Base-by-base conservation (phyloP, 2,113 vertebrate genomes). In the Corythornis cristatus region DNA sequence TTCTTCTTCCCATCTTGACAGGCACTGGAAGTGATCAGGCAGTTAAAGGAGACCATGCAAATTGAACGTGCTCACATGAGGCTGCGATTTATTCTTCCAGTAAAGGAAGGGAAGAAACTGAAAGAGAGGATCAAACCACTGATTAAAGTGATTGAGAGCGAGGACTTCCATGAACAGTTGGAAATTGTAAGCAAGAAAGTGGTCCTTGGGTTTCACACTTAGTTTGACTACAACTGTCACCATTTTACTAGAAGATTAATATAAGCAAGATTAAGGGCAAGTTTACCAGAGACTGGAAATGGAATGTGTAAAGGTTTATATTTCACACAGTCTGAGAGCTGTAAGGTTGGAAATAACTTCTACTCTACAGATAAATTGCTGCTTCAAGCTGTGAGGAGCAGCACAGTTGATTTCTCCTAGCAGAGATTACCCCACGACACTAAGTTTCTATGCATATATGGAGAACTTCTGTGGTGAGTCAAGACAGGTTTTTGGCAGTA, bases 31-130 rank as follows among this genome's bases (percentile, higher is more conserved):
- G 99, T 99, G 81, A 99, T 99, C 95, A 98, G 98, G 42, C 99
- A 98, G 96, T 91, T 99, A 85, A 99, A 99, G 95, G 98, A 99
- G 86, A 99, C 98, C 43, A 99, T 99, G 97, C 98, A 99, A 97
- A 99, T 99, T 77, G 99, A 99, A 96, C 97, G 99, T 46, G 99
- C 99, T 73, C 99, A 99, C 97, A 99, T 99, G 99, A 98, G 98
- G 58, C 98, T 99, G 87, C 97, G 98, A 5, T 97, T 99, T 76
- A 83, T 98, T 58, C 98, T 99, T 48, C 99, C 99, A 3, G 96
- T 97, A 58, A 99, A 99, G 60, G 99, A 99, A 28, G 99, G 98
- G n/a, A 99, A 99, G 96, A 98, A 97, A 91, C 96, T 99, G 75
- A 99, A 99, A 89, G 99, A 99, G 89, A 99, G 99, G 72, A 98